Conservation (phyloP, 2,888 invertebrate genomes). For the Limnephilus marmoratus region DNA sequence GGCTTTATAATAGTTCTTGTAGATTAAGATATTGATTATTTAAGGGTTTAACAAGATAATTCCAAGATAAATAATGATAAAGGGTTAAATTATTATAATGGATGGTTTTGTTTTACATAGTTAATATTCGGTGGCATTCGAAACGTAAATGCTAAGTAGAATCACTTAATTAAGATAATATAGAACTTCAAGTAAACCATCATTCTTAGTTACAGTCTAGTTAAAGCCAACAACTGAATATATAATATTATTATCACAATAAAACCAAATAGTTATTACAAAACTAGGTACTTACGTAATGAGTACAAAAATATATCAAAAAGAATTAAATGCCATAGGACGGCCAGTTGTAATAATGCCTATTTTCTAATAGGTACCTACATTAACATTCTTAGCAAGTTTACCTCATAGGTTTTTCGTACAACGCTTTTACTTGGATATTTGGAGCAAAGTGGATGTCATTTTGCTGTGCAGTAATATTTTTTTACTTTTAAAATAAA, state of each 20-base stretch:
- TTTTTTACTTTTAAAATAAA: too few relatives aligned
- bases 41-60: conserved; percentile 39
- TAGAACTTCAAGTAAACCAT: neutral
- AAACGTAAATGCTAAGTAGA: neutral
- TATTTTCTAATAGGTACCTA: too few relatives aligned
- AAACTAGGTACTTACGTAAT: too few relatives aligned
- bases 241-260: neutral
- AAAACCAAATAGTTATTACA: neutral
- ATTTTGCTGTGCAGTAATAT: too few relatives aligned
- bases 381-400: too few relatives aligned
- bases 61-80: conserved; percentile 16
- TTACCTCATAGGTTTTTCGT: too few relatives aligned
- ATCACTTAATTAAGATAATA: neutral
- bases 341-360: too few relatives aligned
- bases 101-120: neutral
- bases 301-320: too few relatives aligned
- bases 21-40: conserved; percentile 52
- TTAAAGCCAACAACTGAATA: neutral
- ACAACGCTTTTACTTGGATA: too few relatives aligned
- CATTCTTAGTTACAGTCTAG: neutral
- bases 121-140: neutral
- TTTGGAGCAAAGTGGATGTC: too few relatives aligned
- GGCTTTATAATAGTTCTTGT: neutral
- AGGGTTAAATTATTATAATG: conserved; percentile 24
- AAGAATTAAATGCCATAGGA: too few relatives aligned